A percentile compares a stretch with the other conserved stretches of the same genome.
Evolutionary conservation across 1,140 invertebrate genomes (phyloP).

Genomic region (Musca vetustissima): DNA sequence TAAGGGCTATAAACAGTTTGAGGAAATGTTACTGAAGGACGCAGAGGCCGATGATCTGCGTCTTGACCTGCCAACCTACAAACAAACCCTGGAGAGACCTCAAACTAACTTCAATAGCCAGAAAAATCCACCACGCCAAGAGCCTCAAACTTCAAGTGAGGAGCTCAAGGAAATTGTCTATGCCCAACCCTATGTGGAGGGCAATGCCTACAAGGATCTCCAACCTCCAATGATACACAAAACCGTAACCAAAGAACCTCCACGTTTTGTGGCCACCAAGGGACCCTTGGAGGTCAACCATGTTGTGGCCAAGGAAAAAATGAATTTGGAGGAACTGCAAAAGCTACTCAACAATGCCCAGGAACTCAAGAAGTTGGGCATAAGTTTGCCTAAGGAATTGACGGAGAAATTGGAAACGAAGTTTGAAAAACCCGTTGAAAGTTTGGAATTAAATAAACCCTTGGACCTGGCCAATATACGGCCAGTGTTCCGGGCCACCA

Average conservation of each 20-base stretch:
- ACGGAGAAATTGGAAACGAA: slow-evolving; percentile 46
- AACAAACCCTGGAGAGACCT: not conserved
- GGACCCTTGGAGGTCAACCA: not conserved
- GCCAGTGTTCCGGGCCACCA: not conserved
- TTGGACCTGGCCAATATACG: slow-evolving; percentile 12
- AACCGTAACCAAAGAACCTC: slow-evolving; percentile 31
- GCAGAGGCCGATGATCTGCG: slow-evolving; percentile 29
- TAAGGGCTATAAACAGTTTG: slow-evolving; percentile 16
- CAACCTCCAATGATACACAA: slow-evolving; percentile 44
- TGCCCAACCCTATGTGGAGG: slow-evolving; percentile 39
- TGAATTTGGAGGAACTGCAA: slow-evolving; percentile 44
- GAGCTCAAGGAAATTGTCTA: slow-evolving; percentile 44
- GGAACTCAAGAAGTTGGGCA: slow-evolving; percentile 55
- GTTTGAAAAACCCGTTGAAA: not conserved
- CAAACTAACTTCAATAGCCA: too few relatives aligned
- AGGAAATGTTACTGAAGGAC: slow-evolving; percentile 9
- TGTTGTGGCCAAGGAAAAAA: slow-evolving; percentile 1
- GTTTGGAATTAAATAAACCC: slow-evolving; percentile 23
- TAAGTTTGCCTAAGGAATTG: slow-evolving; percentile 50
- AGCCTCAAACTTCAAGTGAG: slow-evolving; percentile 38
- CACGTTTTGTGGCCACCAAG: slow-evolving; percentile 27
- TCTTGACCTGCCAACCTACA: slow-evolving; percentile 41
- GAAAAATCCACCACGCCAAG: not conserved
- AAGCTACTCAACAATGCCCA: slow-evolving; percentile 51
- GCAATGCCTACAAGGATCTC: slow-evolving; percentile 44